Conservation (phyloP, 2,113 vertebrate genomes). For the Perognathus longimembris region DNA sequence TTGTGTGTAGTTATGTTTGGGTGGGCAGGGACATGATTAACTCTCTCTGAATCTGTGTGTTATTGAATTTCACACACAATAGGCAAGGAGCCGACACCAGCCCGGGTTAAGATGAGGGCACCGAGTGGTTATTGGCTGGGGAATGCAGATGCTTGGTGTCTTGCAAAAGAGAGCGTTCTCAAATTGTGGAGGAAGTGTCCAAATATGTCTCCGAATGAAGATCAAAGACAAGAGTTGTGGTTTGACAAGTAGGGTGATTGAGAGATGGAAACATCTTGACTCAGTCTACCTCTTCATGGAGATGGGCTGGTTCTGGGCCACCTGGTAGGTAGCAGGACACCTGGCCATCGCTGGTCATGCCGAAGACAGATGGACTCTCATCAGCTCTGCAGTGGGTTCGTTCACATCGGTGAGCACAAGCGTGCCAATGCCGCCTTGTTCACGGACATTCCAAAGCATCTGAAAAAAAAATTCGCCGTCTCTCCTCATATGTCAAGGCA, state of each 20-base stretch:
- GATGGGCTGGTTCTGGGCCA: background rate
- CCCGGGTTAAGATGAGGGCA: background rate
- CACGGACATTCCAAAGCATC: background rate
- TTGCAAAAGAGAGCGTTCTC: background rate
- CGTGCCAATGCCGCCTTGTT: background rate
- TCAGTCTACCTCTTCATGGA: background rate
- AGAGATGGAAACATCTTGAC: background rate
- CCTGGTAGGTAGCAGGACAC: background rate
- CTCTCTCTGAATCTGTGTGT: background rate
- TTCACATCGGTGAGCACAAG: background rate
- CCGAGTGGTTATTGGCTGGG: background rate
- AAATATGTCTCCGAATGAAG: background rate
- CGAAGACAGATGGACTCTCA: background rate
- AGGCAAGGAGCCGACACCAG: background rate
- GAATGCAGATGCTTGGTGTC: background rate
- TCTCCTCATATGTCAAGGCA: background rate
- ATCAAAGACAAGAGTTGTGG: background rate
- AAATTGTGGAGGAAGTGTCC: background rate
- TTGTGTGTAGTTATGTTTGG: background rate
- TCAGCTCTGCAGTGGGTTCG: background rate
- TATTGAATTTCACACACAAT: background rate
- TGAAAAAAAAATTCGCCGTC: background rate
- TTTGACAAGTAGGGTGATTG: background rate
- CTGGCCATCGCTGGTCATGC: background rate
- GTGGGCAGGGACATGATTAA: background rate